Evolutionary conservation across 2,113 vertebrate genomes (phyloP), one percentile per base, ranked within the genome.

Genomic region (Condylura cristata): DNA sequence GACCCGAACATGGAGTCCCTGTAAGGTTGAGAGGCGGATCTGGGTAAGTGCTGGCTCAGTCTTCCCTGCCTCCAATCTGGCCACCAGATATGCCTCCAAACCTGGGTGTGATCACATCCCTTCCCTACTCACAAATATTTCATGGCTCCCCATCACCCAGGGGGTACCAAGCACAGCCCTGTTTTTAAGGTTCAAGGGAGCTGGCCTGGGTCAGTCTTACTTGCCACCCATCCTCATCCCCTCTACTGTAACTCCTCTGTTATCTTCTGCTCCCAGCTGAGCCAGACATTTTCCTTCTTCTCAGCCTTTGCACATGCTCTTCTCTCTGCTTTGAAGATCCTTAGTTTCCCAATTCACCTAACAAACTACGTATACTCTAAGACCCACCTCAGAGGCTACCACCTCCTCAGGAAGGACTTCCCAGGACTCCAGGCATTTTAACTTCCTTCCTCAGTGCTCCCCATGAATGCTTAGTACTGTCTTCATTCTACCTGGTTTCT

Each of bases 11-110:
- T 96, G 97, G 96, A 96, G n/a, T 26, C 95, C 97, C 86, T 97
- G 96, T 97, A 93, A 97, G 75, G 53, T 97, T 96, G 96, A 96
- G 88, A 97, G 97, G 96, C 87, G 94, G 46, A 97, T 96, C 90
- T 97, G 96, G 96, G 97, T 97, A 97, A 97, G 97, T 97, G 93
- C 76, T 66, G 92, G 94, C 68, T 96, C 61, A 44, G 92, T 44
- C 72, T 92, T 95, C 86, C 96, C 51, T 85, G 80, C 92, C 87
- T 95, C 86, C 53, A 30, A 20, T 75, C 86, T 71, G 70, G 86
- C 79, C 46, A 17, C 41, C 56, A 95, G 90, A 93, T 82, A 66
- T 68, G 63, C 68, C 86, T 90, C 80, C 58, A 22, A 32, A 60
- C 76, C 48, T n/a, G 39, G 53, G 32, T 71, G 72, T 9, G 14